These are phyloP conservation scores for Gephyroberyx darwinii DNA, from an alignment of 2,797 vertebrate species.

Conservation along the genomic window DNA sequence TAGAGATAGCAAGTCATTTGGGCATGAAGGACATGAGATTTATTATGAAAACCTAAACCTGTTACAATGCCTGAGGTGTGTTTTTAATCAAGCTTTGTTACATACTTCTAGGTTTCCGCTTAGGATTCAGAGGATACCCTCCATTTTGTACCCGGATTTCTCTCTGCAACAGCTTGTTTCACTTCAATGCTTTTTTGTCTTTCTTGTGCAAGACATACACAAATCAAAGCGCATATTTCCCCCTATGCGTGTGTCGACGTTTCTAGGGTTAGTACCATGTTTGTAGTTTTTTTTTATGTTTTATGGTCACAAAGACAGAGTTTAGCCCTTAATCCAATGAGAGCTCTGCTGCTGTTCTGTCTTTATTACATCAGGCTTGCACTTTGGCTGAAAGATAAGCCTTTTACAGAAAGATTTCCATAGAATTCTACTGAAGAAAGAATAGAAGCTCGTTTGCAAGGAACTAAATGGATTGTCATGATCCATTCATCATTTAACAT, in stretches of 20 bases:
- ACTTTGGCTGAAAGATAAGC: slow-evolving; percentile 8
- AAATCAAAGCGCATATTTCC: slow-evolving; percentile 34
- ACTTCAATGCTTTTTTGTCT: slow-evolving; percentile 22
- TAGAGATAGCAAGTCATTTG: slow-evolving; percentile 29
- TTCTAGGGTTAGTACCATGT: background rate
- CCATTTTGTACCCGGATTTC: slow-evolving; percentile 6
- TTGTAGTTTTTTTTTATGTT: slow-evolving; percentile 1
- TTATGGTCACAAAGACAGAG: background rate
- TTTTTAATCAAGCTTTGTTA: slow-evolving; percentile 50
- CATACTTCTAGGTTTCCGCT: slow-evolving; percentile 10
- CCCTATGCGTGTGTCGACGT: background rate
- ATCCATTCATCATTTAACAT: slow-evolving; percentile 24
- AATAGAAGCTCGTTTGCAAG: slow-evolving; percentile 6
- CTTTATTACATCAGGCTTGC: background rate
- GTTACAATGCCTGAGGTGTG: slow-evolving; percentile 27
- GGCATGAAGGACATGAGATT: slow-evolving; percentile 35
- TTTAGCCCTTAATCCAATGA: slow-evolving; percentile 6
- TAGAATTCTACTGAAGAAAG: slow-evolving; percentile 13
- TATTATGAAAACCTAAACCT: slow-evolving; percentile 39
- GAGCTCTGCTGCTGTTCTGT: slow-evolving; percentile 1
- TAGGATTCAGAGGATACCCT: slow-evolving; percentile 31
- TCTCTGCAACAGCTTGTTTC: slow-evolving; percentile 15
- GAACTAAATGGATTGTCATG: slow-evolving; percentile 6
- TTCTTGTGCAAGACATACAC: background rate
- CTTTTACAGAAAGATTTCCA: slow-evolving; percentile 2